These are phyloP conservation scores for Eriocheir sinensis DNA, from an alignment of 1,140 invertebrate species.

Conservation along the genomic window DNA sequence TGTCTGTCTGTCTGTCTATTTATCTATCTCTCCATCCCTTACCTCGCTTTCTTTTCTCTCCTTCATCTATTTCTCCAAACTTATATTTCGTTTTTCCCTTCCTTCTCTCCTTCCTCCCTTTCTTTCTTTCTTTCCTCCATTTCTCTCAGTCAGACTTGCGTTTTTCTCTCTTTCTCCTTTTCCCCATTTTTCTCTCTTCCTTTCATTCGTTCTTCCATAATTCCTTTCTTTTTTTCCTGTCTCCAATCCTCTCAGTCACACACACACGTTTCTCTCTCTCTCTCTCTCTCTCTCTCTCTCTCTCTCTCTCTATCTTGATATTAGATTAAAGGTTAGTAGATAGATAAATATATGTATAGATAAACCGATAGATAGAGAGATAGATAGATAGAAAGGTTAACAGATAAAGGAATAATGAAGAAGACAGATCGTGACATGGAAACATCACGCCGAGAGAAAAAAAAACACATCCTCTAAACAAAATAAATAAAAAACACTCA, in stretches of 20 bases:
- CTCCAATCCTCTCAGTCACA: background rate
- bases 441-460: background rate
- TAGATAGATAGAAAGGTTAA: background rate
- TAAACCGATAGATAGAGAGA: background rate
- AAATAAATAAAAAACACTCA: too few species aligned
- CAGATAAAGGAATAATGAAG: background rate
- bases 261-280: background rate
- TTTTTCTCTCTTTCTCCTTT: background rate
- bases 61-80: background rate
- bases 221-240: background rate
- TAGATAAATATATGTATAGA: background rate
- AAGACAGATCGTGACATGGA: background rate
- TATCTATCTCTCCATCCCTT: slow-evolving; percentile 37
- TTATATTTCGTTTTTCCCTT: slow-evolving; percentile 26
- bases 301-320: background rate
- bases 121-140: background rate
- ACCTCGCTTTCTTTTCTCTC: slow-evolving; percentile 19
- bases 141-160: too few species aligned
- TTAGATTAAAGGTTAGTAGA: background rate
- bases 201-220: background rate
- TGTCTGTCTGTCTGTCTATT: background rate
- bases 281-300: background rate
- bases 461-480: too few species aligned
- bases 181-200: background rate
- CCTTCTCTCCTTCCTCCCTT: background rate